Conservation (phyloP, 2,113 vertebrate genomes). For the Cacatua alba region DNA sequence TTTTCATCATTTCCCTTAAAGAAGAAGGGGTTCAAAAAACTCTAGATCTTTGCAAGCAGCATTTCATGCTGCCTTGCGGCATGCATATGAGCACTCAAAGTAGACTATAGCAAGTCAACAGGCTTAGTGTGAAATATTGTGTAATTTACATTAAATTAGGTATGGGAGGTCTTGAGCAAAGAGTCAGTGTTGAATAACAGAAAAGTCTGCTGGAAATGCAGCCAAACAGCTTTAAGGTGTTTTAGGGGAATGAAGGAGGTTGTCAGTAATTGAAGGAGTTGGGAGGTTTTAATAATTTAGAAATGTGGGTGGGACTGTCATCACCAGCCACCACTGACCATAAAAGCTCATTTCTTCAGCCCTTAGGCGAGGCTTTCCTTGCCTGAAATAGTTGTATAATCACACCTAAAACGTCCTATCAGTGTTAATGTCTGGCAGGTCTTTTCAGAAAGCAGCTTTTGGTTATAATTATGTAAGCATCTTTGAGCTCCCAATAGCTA, state of each 20-base stretch:
- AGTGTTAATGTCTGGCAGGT: background rate
- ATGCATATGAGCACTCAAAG: background rate
- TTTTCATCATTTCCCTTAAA: background rate
- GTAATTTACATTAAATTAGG: background rate
- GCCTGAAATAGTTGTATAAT: background rate
- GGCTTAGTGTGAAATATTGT: background rate
- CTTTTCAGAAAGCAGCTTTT: conserved; percentile 16
- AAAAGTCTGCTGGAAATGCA: background rate
- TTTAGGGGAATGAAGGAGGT: background rate
- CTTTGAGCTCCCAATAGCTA: background rate
- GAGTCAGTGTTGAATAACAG: background rate
- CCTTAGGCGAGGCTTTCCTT: background rate
- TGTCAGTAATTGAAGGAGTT: background rate
- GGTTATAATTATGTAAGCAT: background rate
- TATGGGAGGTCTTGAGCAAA: background rate
- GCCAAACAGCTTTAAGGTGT: background rate
- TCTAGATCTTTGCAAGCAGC: background rate
- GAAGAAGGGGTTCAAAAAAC: background rate
- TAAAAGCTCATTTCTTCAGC: conserved; percentile 12
- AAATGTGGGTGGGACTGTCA: conserved; percentile 34
- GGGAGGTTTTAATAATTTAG: background rate
- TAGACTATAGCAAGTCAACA: background rate
- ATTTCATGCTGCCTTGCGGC: background rate
- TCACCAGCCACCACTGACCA: background rate
- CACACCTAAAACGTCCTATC: background rate